phyloP scores from a whole-genome alignment of 2,113 vertebrate species.

The Halichoeres trimaculatus region DNA sequence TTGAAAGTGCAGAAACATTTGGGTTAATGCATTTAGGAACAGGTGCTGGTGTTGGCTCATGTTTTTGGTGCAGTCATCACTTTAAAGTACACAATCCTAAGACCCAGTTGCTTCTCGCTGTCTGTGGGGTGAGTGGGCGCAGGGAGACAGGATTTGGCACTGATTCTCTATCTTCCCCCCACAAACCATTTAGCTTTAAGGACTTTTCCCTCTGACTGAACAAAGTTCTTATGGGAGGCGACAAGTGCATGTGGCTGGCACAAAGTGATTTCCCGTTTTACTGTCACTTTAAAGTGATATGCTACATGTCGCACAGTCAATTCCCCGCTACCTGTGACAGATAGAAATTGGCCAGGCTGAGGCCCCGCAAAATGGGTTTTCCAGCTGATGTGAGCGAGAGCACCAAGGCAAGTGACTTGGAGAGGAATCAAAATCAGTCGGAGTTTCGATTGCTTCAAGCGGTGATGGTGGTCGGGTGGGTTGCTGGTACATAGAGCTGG shows the following conservation, averaged over 20 bases:
- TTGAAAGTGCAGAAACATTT: neutral
- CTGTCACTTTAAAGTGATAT: slow-evolving; percentile 80
- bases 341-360: slow-evolving; percentile 74
- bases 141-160: slow-evolving; percentile 51
- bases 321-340: slow-evolving; percentile 77
- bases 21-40: neutral
- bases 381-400: slow-evolving; percentile 72
- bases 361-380: slow-evolving; percentile 75
- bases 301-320: slow-evolving; percentile 75
- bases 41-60: neutral
- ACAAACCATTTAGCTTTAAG: slow-evolving; percentile 72
- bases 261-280: slow-evolving; percentile 78
- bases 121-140: slow-evolving; percentile 34
- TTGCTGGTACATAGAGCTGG: slow-evolving; percentile 22
- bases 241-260: slow-evolving; percentile 72
- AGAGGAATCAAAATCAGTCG: slow-evolving; percentile 55
- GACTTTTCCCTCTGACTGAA: slow-evolving; percentile 75
- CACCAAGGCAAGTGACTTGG: slow-evolving; percentile 54
- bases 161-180: slow-evolving; percentile 56
- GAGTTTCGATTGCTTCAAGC: slow-evolving; percentile 54
- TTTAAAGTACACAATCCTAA: neutral
- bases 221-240: slow-evolving; percentile 76
- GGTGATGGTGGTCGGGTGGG: slow-evolving; percentile 38
- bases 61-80: slow-evolving; percentile 4
- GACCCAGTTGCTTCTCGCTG: slow-evolving; percentile 7